A percentile compares a stretch with the other conserved stretches of the same genome.
phyloP scores from a whole-genome alignment of 2,888 invertebrate genomes.

The Microplitis deprimator region DNA sequence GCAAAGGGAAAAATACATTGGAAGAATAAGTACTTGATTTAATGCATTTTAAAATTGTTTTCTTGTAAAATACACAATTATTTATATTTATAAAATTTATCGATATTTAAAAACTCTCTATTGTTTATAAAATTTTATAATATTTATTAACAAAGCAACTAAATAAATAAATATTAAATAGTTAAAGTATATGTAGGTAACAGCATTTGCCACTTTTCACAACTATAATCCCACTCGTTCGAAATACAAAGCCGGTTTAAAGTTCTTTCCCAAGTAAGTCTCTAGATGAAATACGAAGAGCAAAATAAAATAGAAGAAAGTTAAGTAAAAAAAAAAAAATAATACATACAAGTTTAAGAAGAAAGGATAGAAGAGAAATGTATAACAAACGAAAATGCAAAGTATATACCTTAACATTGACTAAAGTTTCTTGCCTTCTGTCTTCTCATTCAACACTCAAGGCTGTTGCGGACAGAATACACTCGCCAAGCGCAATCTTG shows the following conservation, averaged over 20 bases:
- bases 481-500: constrained; percentile 24
- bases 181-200: neutral
- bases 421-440: constrained; percentile 21
- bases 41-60: neutral
- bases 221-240: neutral
- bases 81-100: neutral
- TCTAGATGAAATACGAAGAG: constrained; percentile 1
- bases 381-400: constrained; percentile 2
- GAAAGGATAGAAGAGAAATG: neutral
- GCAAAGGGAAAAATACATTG: neutral
- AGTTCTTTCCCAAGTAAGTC: neutral
- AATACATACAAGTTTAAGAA: neutral
- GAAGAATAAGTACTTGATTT: neutral
- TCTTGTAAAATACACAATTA: neutral
- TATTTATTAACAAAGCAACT: no score
- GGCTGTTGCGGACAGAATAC: constrained; percentile 9
- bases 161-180: neutral
- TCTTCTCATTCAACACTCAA: constrained; percentile 15
- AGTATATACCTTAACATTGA: neutral
- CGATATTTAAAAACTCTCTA: neutral
- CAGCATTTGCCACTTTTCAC: constrained; percentile 1
- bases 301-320: neutral
- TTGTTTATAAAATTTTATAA: no score
- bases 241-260: neutral
- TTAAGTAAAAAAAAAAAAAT: neutral